A percentile compares a stretch with the other conserved stretches of the same genome.
Conservation (phyloP, 1,140 invertebrate species). For the Hylyphantes graminicola region DNA sequence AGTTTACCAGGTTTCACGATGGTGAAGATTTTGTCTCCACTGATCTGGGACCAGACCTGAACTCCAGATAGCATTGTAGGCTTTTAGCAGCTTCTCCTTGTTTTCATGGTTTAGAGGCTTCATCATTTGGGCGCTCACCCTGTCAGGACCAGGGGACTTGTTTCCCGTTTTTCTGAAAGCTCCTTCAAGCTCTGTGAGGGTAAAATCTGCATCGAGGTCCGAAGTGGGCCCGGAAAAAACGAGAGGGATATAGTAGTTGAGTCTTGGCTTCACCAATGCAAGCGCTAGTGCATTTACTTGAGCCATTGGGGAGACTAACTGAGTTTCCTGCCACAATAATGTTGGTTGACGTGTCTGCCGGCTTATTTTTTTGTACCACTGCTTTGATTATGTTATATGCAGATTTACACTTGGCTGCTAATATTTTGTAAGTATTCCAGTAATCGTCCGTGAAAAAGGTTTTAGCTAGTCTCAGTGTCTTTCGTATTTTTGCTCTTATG, state of each 20-base stretch:
- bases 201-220: neutral
- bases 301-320: too few relatives aligned
- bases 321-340: too few relatives aligned
- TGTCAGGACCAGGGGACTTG: neutral
- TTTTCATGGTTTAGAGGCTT: neutral
- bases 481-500: neutral
- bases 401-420: neutral
- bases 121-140: neutral
- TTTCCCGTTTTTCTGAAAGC: neutral
- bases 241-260: neutral
- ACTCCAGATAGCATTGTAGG: neutral
- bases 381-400: neutral
- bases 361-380: neutral
- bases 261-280: neutral
- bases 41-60: neutral
- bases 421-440: neutral
- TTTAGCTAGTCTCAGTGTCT: neutral
- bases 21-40: neutral
- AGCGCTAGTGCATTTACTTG: neutral
- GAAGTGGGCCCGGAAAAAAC: neutral
- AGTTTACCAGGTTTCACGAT: neutral
- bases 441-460: neutral
- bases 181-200: neutral
- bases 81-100: neutral
- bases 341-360: too few relatives aligned